Conservation (phyloP, 2,888 invertebrate genomes). For the Epirrhoe alternata region DNA sequence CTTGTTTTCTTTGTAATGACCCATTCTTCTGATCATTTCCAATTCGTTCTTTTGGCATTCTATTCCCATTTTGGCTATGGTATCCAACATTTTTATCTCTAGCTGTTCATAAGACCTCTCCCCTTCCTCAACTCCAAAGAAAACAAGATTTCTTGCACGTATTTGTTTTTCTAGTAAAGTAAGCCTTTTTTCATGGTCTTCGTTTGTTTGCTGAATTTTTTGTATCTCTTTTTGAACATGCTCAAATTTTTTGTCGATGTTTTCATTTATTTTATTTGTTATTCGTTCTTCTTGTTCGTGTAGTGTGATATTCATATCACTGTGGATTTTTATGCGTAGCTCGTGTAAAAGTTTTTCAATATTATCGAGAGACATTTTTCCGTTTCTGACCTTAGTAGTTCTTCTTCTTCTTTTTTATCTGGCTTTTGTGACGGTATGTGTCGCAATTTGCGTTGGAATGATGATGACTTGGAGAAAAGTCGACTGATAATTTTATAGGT, state of each 20-base stretch:
- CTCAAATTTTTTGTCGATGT: slow-evolving; percentile 1
- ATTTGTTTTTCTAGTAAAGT: slow-evolving; percentile 2
- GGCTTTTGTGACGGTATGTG: too few relatives aligned
- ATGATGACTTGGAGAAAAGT: background rate
- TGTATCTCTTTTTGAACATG: background rate
- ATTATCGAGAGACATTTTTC: slow-evolving; percentile 4
- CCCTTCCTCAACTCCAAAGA: slow-evolving; percentile 6
- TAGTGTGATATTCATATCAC: background rate
- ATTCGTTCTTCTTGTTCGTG: background rate
- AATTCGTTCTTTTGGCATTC: slow-evolving; percentile 4
- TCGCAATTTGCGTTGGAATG: too few relatives aligned
- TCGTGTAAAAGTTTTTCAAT: slow-evolving; percentile 8
- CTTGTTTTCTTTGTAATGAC: background rate
- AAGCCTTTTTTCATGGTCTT: slow-evolving; percentile 1
- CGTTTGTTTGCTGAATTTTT: slow-evolving; percentile 2
- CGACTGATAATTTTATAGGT: background rate
- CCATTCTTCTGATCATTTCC: slow-evolving; percentile 6
- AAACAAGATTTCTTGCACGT: slow-evolving; percentile 1
- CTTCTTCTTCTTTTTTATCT: background rate
- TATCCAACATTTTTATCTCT: background rate
- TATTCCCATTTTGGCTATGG: background rate
- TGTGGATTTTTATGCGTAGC: background rate
- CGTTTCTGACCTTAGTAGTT: background rate
- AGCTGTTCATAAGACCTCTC: slow-evolving; percentile 7
- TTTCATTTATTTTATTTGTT: slow-evolving; percentile 9